A percentile compares a stretch with the other conserved stretches of the same genome.
These are phyloP conservation scores for Leptinotarsa juncta DNA, from an alignment of 2,888 invertebrate genomes.

Conservation along the genomic window DNA sequence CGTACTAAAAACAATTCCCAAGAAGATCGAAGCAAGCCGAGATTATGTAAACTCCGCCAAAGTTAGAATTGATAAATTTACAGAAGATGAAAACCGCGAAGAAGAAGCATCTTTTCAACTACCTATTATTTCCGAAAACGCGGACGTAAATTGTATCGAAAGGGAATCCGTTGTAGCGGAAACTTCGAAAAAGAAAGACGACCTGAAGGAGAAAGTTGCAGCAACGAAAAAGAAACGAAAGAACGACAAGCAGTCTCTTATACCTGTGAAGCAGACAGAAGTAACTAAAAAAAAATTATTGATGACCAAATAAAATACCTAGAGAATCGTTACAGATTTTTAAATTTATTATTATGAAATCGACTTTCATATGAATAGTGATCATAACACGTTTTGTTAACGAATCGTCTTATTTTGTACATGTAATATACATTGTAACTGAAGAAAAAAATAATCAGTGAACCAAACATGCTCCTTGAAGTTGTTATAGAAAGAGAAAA, in stretches of 20 bases:
- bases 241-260: background rate
- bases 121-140: background rate
- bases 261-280: slow-evolving; percentile 5
- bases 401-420: too few species aligned
- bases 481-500: too few species aligned
- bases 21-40: background rate
- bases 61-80: background rate
- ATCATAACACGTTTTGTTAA: too few species aligned
- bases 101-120: background rate
- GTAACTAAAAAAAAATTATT: background rate
- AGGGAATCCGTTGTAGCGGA: background rate
- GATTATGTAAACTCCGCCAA: background rate
- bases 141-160: background rate
- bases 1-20: slow-evolving; percentile 1
- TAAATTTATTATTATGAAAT: too few species aligned
- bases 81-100: background rate
- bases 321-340: too few species aligned
- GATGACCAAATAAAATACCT: background rate
- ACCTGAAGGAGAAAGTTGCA: background rate
- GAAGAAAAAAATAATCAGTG: too few species aligned
- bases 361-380: too few species aligned
- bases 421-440: too few species aligned
- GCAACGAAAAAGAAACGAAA: background rate
- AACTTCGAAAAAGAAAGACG: slow-evolving; percentile 1
- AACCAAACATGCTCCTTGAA: too few species aligned